Conservation (phyloP, 2,113 vertebrate species). For the Pteruthius melanotis region DNA sequence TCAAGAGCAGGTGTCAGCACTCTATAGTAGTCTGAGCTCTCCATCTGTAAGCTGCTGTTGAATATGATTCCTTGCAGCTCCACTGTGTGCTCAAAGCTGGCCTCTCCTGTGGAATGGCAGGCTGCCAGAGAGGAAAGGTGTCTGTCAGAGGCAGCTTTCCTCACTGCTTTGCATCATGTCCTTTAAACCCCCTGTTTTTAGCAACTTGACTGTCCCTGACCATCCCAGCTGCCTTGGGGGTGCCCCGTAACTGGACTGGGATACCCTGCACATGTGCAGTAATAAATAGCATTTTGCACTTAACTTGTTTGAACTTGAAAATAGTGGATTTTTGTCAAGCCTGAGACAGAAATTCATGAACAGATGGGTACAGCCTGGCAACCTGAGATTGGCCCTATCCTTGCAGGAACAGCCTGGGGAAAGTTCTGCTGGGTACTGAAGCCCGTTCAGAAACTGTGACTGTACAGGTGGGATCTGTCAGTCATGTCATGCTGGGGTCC, state of each 20-base stretch:
- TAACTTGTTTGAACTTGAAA: background rate
- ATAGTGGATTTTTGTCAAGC: background rate
- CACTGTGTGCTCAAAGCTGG: conserved; percentile 73
- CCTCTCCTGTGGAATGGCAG: background rate
- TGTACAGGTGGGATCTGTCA: background rate
- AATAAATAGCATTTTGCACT: background rate
- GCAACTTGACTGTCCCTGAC: background rate
- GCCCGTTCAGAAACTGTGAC: background rate
- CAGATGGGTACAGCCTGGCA: background rate
- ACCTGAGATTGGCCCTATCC: background rate
- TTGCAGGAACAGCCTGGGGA: background rate
- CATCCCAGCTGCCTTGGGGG: background rate
- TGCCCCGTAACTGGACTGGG: background rate
- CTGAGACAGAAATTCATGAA: background rate
- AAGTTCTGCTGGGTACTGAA: background rate
- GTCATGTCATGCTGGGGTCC: background rate
- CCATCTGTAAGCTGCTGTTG: conserved; percentile 68
- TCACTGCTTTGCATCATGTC: fast-evolving
- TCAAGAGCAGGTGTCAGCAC: conserved; percentile 78
- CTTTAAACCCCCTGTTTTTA: background rate
- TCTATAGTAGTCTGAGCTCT: conserved; percentile 74
- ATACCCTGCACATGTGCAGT: background rate
- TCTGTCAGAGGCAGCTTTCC: background rate
- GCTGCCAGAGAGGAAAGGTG: conserved; percentile 49
- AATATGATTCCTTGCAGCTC: conserved; percentile 83